Percentiles rank a stretch among this genome's conserved stretches.
These are phyloP conservation scores for Philereme transversata DNA, from an alignment of 2,888 invertebrate genomes.

Conservation along the genomic window DNA sequence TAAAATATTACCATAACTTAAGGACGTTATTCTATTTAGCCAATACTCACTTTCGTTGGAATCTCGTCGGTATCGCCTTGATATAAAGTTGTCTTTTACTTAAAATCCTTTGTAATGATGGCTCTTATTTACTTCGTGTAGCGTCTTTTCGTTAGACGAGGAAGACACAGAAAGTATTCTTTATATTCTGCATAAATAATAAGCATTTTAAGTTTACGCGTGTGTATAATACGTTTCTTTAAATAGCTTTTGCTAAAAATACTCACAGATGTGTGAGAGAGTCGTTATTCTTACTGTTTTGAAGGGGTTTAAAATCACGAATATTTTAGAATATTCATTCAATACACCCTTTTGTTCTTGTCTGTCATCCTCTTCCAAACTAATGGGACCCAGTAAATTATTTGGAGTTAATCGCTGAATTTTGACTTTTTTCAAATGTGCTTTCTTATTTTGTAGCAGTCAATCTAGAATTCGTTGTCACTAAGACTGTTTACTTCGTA, in stretches of 20 bases:
- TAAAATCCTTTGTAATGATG: slow-evolving; percentile 54
- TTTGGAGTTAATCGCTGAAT: slow-evolving; percentile 24
- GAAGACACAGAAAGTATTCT: slow-evolving; percentile 49
- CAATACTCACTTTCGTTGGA: slow-evolving; percentile 56
- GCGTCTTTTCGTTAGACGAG: slow-evolving; percentile 32
- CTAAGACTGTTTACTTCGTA: slow-evolving; percentile 12
- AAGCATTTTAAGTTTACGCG: slow-evolving; percentile 6
- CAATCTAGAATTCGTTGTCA: slow-evolving; percentile 17
- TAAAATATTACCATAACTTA: slow-evolving; percentile 28
- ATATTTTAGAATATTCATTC: slow-evolving; percentile 58
- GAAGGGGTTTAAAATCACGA: slow-evolving; percentile 55
- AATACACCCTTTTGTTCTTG: slow-evolving; percentile 24
- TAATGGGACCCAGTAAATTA: slow-evolving; percentile 19
- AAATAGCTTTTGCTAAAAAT: not conserved
- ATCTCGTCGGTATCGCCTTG: slow-evolving; percentile 48
- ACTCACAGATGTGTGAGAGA: slow-evolving; percentile 61
- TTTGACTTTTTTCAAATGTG: slow-evolving; percentile 9
- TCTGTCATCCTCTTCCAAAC: slow-evolving; percentile 21
- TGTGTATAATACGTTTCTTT: no score
- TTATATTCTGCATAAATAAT: slow-evolving; percentile 49
- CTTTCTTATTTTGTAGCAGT: slow-evolving; percentile 14
- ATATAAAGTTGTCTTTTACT: slow-evolving; percentile 38
- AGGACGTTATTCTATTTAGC: slow-evolving; percentile 19
- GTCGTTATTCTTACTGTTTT: slow-evolving; percentile 46
- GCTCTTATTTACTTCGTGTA: slow-evolving; percentile 32